A percentile compares a stretch with the other conserved stretches of the same genome.
Conservation (phyloP, 2,797 vertebrate species). For the Spheniscus humboldti region DNA sequence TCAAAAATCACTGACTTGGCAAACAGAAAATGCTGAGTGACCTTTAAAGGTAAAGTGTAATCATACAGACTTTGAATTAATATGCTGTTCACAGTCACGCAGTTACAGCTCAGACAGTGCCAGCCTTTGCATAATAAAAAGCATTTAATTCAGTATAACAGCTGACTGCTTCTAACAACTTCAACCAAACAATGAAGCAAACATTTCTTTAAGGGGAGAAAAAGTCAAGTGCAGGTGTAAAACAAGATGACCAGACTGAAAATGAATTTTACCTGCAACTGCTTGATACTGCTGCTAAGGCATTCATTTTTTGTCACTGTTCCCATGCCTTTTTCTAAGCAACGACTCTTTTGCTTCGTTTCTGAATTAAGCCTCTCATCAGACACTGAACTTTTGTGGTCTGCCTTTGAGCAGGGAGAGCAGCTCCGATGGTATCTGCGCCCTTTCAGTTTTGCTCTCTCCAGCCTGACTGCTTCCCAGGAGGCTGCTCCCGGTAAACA, state of each 20-base stretch:
- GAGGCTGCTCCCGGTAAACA: neutral
- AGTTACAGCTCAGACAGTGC: constrained; percentile 1
- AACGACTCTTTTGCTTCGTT: neutral
- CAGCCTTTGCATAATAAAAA: constrained; percentile 24
- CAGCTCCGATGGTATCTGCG: neutral
- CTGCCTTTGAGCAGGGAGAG: neutral
- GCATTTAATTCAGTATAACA: neutral
- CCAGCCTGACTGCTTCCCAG: neutral
- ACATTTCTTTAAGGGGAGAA: neutral
- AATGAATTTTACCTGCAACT: neutral
- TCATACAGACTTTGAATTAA: constrained; percentile 24
- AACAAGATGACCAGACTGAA: neutral
- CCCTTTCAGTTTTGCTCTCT: neutral
- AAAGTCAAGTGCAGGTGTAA: neutral
- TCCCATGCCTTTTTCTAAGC: neutral
- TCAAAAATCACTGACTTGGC: constrained; percentile 4
- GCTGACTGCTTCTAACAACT: neutral
- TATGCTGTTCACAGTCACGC: neutral
- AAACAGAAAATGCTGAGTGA: constrained; percentile 5
- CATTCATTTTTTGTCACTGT: neutral
- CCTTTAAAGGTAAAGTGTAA: constrained; percentile 19
- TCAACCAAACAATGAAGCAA: neutral
- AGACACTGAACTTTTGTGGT: neutral
- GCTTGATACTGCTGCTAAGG: neutral
- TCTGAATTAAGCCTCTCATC: neutral